Base-by-base conservation (phyloP, 2,888 invertebrate species). In the Salpingus planirostris region DNA sequence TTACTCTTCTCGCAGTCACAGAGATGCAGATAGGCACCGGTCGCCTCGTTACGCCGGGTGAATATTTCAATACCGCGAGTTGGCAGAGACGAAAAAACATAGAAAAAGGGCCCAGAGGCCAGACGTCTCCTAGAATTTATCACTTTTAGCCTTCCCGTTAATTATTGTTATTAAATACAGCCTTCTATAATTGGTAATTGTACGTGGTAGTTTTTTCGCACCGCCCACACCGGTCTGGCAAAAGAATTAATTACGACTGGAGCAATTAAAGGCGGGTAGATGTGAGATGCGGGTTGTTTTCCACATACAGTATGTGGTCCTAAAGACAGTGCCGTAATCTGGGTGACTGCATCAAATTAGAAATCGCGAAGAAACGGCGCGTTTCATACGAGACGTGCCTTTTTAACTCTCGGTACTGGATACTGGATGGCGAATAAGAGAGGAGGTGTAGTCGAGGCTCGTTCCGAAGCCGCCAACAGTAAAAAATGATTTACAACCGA, bases 161-260 rank as follows among this genome's bases (percentile, higher is more conserved):
- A 35, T 35, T 35, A 35, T 35, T 35, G 30, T 29, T 25, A 30
- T 35, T 35, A 35, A 25, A 35, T 35, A 30, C 27, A 26, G 21
- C 30, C 33, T 30, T 35, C 35, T 24, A 30, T 35, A 35, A 35
- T 35, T 35, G 35, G 35, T 35, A 25, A 35, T 35, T 35, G 30
- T 23, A 29, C 23, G 18, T 18, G 5, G 18, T 8, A 18, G 5
- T 18, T 18, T 18, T 18, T 18, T 5, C 18, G 18, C 8, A 8
- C 5, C 18, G 18, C 18, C 18, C 18, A 18, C 18, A 18, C 18
- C n/a, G 8, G 18, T 18, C 18, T 18, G 18, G 18, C 18, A 18
- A 18, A 18, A 18, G 18, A 18, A 18, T 18, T 18, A 18, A 18
- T 18, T 18, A 18, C 18, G 18, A n/a, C 18, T 5, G 8, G 18